Percentiles rank a stretch among this genome's conserved stretches.
Evolutionary conservation across 2,888 invertebrate genomes (phyloP).

Genomic region (Cheilosia scutellata): DNA sequence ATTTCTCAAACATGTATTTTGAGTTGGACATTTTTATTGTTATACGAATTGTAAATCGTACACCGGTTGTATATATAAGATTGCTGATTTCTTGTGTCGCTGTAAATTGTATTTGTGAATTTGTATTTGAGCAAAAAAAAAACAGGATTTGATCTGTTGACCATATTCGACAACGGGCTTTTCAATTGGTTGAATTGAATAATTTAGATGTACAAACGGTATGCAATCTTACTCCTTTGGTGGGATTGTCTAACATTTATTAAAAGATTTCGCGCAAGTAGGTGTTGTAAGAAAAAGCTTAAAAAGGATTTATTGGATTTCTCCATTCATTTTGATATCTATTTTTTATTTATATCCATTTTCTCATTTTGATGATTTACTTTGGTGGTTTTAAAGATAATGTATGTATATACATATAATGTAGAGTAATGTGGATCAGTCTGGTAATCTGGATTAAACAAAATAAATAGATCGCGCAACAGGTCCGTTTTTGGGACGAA

Average conservation of each 20-base stretch:
- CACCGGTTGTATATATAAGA: slow-evolving; percentile 37
- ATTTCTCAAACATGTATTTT: slow-evolving; percentile 74
- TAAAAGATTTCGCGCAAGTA: no score
- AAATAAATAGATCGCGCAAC: no score
- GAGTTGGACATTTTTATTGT: slow-evolving; percentile 74
- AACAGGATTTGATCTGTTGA: slow-evolving; percentile 57
- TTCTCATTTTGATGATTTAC: no score
- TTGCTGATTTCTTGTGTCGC: slow-evolving; percentile 66
- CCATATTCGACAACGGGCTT: slow-evolving; percentile 59
- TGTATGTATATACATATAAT: no score
- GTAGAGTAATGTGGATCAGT: no score
- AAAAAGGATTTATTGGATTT: no score
- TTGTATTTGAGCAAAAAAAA: slow-evolving; percentile 30
- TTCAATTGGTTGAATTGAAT: slow-evolving; percentile 54
- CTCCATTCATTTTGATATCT: no score
- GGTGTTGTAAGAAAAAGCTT: neutral
- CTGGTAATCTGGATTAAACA: no score
- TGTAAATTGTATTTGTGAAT: slow-evolving; percentile 64
- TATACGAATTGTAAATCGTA: slow-evolving; percentile 64
- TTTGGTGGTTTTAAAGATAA: no score
- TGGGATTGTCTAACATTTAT: slow-evolving; percentile 16
- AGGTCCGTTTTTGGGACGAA: no score
- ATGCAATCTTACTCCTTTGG: slow-evolving; percentile 12
- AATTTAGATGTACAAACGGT: slow-evolving; percentile 40
- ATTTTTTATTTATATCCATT: no score